Evolutionary conservation across 2,797 vertebrate genomes (phyloP).

Genomic region (Acropternis orthonyx): DNA sequence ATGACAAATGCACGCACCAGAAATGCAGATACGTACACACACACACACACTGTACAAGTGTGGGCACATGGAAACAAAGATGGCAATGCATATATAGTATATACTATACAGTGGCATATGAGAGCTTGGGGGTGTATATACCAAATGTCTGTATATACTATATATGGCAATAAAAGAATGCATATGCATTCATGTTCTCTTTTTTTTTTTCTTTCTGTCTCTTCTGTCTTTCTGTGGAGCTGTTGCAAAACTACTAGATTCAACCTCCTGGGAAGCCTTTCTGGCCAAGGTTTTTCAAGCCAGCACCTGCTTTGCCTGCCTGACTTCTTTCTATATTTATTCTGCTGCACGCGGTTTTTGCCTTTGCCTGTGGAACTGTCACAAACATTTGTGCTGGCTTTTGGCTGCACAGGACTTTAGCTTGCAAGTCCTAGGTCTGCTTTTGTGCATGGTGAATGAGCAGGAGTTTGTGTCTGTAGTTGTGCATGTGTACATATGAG

Average conservation of each 20-base stretch:
- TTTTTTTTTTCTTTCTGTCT: conserved; percentile 20
- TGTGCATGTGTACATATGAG: background rate
- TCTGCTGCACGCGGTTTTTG: background rate
- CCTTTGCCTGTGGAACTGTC: conserved; percentile 27
- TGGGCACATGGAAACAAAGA: conserved; percentile 26
- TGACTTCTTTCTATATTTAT: conserved; percentile 51
- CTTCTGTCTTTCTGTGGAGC: conserved; percentile 47
- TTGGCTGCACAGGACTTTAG: conserved; percentile 21
- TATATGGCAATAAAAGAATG: conserved; percentile 33
- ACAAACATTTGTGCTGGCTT: conserved; percentile 28
- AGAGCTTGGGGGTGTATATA: conserved; percentile 35
- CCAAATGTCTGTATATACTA: conserved; percentile 62
- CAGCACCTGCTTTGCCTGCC: conserved; percentile 55
- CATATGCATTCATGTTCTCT: conserved; percentile 55
- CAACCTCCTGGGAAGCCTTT: conserved; percentile 60
- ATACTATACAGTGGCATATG: background rate
- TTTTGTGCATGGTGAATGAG: background rate
- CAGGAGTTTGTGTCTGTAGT: fast-evolving
- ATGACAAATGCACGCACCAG: background rate
- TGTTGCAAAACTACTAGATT: conserved; percentile 61
- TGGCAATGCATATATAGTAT: background rate
- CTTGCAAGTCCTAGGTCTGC: background rate
- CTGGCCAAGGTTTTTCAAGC: conserved; percentile 63
- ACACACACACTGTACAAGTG: background rate
- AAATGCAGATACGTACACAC: background rate